These are phyloP conservation scores for Pantherophis alleghaniensis DNA, from an alignment of 2,797 vertebrate species.

Conservation along the genomic window DNA sequence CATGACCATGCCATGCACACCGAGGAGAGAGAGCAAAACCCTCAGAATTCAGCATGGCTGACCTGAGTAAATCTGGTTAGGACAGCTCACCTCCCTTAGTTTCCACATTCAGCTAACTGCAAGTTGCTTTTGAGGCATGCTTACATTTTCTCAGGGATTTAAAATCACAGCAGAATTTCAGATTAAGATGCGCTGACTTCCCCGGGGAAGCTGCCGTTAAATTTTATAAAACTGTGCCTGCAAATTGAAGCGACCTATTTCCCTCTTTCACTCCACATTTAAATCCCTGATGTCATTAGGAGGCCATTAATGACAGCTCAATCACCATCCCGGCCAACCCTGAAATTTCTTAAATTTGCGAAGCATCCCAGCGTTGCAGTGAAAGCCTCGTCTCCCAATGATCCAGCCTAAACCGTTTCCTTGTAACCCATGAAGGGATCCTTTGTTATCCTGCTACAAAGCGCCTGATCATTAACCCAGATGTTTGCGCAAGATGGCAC, in stretches of 20 bases:
- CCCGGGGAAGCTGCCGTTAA: background rate
- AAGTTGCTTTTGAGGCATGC: background rate
- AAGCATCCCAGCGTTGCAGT: background rate
- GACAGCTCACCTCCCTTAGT: background rate
- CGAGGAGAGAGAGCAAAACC: background rate
- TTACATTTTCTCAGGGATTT: accelerated
- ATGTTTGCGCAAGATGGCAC: constrained; percentile 59
- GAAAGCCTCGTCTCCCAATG: constrained; percentile 2
- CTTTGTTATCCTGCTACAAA: constrained; percentile 48
- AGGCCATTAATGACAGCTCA: background rate
- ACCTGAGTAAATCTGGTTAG: background rate
- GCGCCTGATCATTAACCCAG: constrained; percentile 67
- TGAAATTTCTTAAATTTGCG: constrained; percentile 1
- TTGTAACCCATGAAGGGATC: constrained; percentile 64
- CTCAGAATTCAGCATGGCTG: background rate
- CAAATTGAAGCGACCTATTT: background rate
- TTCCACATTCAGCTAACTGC: background rate
- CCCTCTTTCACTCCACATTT: background rate
- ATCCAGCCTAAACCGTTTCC: constrained; percentile 45
- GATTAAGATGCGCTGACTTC: background rate
- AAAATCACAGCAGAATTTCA: constrained; percentile 7
- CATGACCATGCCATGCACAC: background rate
- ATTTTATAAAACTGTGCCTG: constrained; percentile 20
- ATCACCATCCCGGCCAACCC: background rate
- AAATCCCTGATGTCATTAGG: background rate